Base-by-base conservation (phyloP, 2,888 invertebrate genomes). In the Ephialtes manifestator region DNA sequence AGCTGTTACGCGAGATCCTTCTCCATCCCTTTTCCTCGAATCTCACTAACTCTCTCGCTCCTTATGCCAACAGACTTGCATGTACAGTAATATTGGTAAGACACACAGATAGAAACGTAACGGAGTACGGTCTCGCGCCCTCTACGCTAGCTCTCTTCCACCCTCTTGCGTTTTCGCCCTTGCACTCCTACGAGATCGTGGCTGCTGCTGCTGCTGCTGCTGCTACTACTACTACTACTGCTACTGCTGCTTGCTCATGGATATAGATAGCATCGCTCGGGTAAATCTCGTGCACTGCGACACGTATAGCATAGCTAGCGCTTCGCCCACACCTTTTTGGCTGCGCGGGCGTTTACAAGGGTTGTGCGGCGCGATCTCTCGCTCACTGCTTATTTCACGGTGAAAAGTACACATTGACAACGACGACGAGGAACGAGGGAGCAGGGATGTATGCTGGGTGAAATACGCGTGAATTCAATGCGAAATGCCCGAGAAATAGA, bases 1-100 rank as follows among this genome's bases (percentile, higher is more conserved):
- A 93, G 93, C 93, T 93, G 92, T 93, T 93, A 93, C 91, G 89
- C 87, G 76, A 68, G 89, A 89, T 80, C 79, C 81, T 81, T 83
- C 86, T 72, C 86, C 82, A 79, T 81, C 79, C 85, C 80, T 75
- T 72, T 77, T 78, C 76, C 77, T 72, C 77, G 15, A 72, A 46
- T 80, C 81, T 76, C 82, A 39, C 84, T 75, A 78, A 70, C 81
- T 68, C 72, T 39, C 83, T 74, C 79, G 72, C 70, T 63, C 63
- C 68, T 72, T 74, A 39, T 51, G 51, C 58, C 58, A 48, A 77
- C 70, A 55, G 15, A 63, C 39, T 13, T n/a, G 55, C 31, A 43
- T 51, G 13, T 35, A 71, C 24, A 58, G 24, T 20, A 13, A 24
- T 15, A 24, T 48, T 60, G 39, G 20, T 1, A 53, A 43, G n/a